Conservation (phyloP, 2,888 invertebrate genomes). For the Chrysina gloriosa region DNA sequence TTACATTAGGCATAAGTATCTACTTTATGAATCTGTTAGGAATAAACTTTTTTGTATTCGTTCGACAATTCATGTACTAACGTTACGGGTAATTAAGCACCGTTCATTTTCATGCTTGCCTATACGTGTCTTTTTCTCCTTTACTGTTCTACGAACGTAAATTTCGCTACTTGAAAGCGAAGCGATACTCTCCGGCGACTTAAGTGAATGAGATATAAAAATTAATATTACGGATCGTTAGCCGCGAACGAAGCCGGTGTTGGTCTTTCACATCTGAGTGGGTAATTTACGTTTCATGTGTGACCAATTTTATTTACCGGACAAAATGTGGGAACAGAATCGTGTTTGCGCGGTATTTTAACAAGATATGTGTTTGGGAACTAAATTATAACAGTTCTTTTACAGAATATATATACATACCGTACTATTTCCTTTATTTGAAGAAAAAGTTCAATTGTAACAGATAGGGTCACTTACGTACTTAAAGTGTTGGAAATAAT, state of each 20-base stretch:
- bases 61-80: neutral
- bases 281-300: neutral
- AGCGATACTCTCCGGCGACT: neutral
- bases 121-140: neutral
- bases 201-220: neutral
- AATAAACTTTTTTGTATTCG: neutral
- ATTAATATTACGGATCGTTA: slow-evolving; percentile 15
- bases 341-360: neutral
- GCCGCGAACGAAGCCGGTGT: neutral
- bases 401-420: too few species aligned
- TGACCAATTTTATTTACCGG: slow-evolving; percentile 9
- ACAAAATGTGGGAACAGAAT: neutral
- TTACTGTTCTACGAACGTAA: neutral
- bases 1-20: too few species aligned
- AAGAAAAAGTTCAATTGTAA: neutral
- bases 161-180: neutral
- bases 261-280: neutral
- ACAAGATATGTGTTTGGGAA: neutral
- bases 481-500: too few species aligned
- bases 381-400: too few species aligned
- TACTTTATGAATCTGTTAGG: too few species aligned
- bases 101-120: neutral
- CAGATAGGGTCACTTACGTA: too few species aligned
- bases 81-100: slow-evolving; percentile 9
- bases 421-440: too few species aligned